Conservation (phyloP, 2,888 invertebrate genomes). For the Sarcophaga rosellei region DNA sequence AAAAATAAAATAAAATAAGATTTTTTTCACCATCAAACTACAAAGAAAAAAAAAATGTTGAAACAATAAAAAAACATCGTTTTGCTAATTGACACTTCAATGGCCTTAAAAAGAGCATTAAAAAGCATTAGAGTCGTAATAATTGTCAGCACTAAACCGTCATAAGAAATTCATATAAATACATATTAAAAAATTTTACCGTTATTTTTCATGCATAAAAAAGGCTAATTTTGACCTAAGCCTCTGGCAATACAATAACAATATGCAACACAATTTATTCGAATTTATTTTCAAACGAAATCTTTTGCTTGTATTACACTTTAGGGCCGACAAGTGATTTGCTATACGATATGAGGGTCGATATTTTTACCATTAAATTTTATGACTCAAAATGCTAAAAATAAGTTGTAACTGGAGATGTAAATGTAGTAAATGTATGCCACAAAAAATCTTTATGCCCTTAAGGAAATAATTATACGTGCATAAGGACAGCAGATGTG, state of each 20-base stretch:
- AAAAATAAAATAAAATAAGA: background rate
- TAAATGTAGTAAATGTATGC: background rate
- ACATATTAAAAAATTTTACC: too few species aligned
- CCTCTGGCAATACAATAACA: too few species aligned
- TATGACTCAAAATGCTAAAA: background rate
- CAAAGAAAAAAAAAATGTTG: background rate
- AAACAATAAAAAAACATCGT: background rate
- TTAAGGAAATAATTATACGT: background rate
- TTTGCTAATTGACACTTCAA: constrained; percentile 50
- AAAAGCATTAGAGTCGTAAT: background rate
- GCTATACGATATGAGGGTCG: background rate
- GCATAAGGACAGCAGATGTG: background rate
- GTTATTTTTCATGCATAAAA: too few species aligned
- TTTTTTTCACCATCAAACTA: background rate
- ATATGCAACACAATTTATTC: too few species aligned
- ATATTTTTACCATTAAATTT: background rate
- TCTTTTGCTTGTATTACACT: background rate
- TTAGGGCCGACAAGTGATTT: constrained; percentile 11
- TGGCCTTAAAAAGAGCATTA: constrained; percentile 5
- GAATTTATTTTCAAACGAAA: too few species aligned
- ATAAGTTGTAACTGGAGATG: background rate
- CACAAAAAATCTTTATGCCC: background rate
- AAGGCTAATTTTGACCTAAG: too few species aligned
- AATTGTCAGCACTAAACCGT: background rate
- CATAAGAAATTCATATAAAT: too few species aligned